Percentiles rank a stretch among this genome's conserved stretches.
These are phyloP conservation scores for Sebastolobus alascanus DNA, from an alignment of 2,797 vertebrate genomes.

Conservation along the genomic window DNA sequence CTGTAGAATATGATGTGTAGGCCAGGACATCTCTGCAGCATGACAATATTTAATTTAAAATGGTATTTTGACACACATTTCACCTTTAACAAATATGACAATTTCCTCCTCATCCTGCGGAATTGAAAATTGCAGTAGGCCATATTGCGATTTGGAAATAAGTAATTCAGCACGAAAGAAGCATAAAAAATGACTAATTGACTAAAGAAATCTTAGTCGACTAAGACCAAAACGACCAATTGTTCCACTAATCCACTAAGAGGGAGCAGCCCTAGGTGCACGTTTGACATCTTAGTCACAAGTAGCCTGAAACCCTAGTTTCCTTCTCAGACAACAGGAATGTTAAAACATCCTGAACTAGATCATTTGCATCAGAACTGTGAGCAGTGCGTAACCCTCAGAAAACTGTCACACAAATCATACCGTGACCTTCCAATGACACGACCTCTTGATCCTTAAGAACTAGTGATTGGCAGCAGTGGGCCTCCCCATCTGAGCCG, in stretches of 20 bases:
- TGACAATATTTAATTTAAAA: too few species aligned
- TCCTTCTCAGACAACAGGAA: not conserved
- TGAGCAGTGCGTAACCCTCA: not conserved
- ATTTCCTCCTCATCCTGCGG: too few species aligned
- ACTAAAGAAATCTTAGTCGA: not conserved
- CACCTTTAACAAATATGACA: too few species aligned
- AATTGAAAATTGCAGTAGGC: too few species aligned
- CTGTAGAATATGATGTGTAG: too few species aligned
- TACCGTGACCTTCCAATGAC: not conserved
- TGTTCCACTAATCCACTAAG: too few species aligned
- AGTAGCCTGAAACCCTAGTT: not conserved
- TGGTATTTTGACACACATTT: too few species aligned
- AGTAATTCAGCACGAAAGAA: not conserved
- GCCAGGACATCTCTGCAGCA: too few species aligned
- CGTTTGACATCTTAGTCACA: constrained; percentile 6
- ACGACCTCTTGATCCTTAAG: not conserved
- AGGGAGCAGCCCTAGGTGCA: not conserved
- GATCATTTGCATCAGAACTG: not conserved
- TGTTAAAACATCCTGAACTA: not conserved
- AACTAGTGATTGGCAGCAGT: constrained; percentile 29
- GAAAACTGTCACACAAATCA: constrained; percentile 23
- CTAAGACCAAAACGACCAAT: too few species aligned
- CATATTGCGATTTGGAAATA: too few species aligned
- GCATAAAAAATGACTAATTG: not conserved
- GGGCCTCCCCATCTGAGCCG: not conserved